These are phyloP conservation scores for Anneissia japonica DNA, from an alignment of 35 echinoderm and acorn worm species.

Conservation along the genomic window DNA sequence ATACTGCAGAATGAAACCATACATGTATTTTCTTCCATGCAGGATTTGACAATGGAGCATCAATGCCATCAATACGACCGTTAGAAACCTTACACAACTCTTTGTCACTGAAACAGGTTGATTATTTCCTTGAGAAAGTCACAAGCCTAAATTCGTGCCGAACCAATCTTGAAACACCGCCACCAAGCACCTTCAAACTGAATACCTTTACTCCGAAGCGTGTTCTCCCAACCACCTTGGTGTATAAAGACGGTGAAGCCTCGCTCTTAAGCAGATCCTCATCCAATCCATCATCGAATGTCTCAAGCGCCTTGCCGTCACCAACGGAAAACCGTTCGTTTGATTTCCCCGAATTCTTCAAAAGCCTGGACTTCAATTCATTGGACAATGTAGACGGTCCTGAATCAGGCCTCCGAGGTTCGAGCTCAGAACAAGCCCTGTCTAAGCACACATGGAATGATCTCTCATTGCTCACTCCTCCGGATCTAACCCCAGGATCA, in stretches of 20 bases:
- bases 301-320: conserved; percentile 76
- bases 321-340: conserved; percentile 58
- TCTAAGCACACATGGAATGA: background rate
- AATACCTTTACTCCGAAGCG: conserved; percentile 70
- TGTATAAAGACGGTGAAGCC: conserved; percentile 18
- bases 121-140: conserved; percentile 69
- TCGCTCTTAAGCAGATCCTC: conserved; percentile 54
- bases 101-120: conserved; percentile 84
- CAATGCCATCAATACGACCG: conserved; percentile 73
- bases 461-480: background rate
- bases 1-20: too few relatives aligned
- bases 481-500: background rate
- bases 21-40: background rate
- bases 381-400: background rate
- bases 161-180: conserved; percentile 35
- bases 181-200: conserved; percentile 18
- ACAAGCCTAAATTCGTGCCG: conserved; percentile 40
- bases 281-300: conserved; percentile 79
- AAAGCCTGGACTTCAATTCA: background rate
- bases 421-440: background rate
- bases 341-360: conserved; percentile 35
- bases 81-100: conserved; percentile 92
- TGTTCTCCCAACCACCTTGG: conserved; percentile 31
- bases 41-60: background rate
- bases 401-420: background rate